phyloP scores from a whole-genome alignment of 2,113 vertebrate species.

The Pelmatolapia mariae region DNA sequence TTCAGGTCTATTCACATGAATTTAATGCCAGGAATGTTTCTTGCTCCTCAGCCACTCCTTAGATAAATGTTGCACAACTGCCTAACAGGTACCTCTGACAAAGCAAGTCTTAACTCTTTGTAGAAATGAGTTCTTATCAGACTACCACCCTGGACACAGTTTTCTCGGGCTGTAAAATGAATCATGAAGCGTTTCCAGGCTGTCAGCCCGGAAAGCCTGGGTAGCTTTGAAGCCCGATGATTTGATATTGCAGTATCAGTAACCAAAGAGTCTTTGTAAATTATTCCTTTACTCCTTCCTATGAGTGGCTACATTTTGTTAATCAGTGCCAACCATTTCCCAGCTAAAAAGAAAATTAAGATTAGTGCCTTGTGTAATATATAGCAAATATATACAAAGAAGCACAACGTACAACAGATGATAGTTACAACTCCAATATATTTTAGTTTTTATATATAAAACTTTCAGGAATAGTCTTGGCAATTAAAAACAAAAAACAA shows the following conservation, averaged over 20 bases:
- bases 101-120: background rate
- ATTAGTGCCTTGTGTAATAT: background rate
- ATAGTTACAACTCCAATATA: background rate
- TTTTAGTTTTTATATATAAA: background rate
- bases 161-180: background rate
- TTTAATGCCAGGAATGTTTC: background rate
- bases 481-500: background rate
- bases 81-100: background rate
- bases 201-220: too few species aligned
- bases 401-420: background rate
- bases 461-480: background rate
- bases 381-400: background rate
- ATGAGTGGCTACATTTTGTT: background rate
- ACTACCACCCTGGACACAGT: background rate
- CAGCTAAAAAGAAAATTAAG: background rate
- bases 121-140: background rate
- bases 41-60: conserved; percentile 10
- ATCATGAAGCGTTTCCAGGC: background rate
- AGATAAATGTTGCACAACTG: background rate
- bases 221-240: background rate
- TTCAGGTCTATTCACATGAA: background rate
- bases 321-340: background rate
- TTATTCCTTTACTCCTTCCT: background rate
- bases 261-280: background rate
- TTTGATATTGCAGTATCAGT: background rate